Percentiles rank a stretch among this genome's conserved stretches.
Conservation (phyloP, 2,113 vertebrate genomes). For the Vicugna pacos region DNA sequence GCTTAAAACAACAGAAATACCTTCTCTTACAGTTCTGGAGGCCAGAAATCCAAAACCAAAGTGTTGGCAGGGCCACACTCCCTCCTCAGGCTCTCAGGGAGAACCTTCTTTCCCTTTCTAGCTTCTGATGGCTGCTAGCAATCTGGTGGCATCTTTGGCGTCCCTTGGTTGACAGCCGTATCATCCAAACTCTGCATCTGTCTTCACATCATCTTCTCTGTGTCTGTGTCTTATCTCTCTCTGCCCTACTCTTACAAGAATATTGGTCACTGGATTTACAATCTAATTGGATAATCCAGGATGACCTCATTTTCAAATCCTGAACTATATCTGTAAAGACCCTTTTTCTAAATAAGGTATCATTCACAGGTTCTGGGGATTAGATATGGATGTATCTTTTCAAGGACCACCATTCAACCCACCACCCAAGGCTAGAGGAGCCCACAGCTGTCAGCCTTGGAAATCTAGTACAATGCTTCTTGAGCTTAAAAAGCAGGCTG, state of each 20-base stretch:
- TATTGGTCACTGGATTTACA: neutral
- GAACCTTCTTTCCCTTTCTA: neutral
- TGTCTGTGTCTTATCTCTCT: neutral
- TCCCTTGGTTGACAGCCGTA: neutral
- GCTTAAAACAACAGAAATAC: neutral
- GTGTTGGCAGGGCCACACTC: neutral
- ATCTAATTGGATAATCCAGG: neutral
- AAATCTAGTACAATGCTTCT: neutral
- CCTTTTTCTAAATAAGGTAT: neutral
- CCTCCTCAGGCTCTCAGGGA: neutral
- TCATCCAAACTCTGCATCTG: neutral
- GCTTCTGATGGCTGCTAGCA: neutral
- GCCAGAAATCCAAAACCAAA: neutral
- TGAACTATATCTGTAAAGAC: neutral
- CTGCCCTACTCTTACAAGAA: neutral
- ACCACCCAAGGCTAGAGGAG: neutral
- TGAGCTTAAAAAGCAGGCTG: constrained; percentile 29
- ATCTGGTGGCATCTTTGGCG: neutral
- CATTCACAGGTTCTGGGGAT: neutral
- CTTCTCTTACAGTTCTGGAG: neutral
- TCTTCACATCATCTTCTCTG: neutral
- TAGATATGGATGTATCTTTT: neutral
- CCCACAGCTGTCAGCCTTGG: neutral
- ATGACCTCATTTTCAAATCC: neutral
- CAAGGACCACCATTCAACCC: neutral